Evolutionary conservation across 1,140 invertebrate genomes (phyloP).

Genomic region (Bombus pyrosoma): DNA sequence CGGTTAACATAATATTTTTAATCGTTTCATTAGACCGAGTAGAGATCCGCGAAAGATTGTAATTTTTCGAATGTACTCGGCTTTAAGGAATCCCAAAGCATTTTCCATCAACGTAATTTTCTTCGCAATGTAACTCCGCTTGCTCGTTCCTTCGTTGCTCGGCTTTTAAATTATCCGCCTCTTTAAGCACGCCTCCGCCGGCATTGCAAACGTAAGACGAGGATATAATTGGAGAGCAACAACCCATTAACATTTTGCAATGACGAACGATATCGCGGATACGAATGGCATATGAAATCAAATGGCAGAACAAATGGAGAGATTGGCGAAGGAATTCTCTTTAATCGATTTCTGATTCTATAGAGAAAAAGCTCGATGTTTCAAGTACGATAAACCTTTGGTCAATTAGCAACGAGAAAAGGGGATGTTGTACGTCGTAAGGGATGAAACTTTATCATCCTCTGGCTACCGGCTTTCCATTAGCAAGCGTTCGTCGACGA

Average conservation of each 20-base stretch:
- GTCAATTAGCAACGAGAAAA: slow-evolving; percentile 38
- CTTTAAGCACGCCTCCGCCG: slow-evolving; percentile 41
- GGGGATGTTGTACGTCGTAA: not conserved
- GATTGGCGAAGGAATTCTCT: not conserved
- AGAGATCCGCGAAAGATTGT: slow-evolving; percentile 15
- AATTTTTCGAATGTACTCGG: slow-evolving; percentile 29
- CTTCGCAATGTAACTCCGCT: slow-evolving; percentile 38
- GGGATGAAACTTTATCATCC: slow-evolving; percentile 22
- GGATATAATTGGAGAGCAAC: slow-evolving; percentile 41
- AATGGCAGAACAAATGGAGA: not conserved
- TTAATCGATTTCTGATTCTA: slow-evolving; percentile 10
- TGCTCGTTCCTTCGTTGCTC: slow-evolving; percentile 7
- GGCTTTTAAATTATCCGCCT: slow-evolving; percentile 50
- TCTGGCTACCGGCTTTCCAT: not conserved
- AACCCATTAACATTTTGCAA: slow-evolving; percentile 39
- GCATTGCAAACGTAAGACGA: slow-evolving; percentile 35
- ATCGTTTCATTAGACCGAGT: not conserved
- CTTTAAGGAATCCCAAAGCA: slow-evolving; percentile 40
- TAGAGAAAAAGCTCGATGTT: not conserved
- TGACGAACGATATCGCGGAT: slow-evolving; percentile 1
- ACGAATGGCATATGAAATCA: not conserved
- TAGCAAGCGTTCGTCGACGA: not conserved
- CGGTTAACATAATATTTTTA: not conserved
- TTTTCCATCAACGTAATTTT: slow-evolving; percentile 52
- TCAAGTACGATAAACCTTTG: not conserved